Base-by-base conservation (phyloP, 2,797 vertebrate species). In the Eutrigla gurnardus region DNA sequence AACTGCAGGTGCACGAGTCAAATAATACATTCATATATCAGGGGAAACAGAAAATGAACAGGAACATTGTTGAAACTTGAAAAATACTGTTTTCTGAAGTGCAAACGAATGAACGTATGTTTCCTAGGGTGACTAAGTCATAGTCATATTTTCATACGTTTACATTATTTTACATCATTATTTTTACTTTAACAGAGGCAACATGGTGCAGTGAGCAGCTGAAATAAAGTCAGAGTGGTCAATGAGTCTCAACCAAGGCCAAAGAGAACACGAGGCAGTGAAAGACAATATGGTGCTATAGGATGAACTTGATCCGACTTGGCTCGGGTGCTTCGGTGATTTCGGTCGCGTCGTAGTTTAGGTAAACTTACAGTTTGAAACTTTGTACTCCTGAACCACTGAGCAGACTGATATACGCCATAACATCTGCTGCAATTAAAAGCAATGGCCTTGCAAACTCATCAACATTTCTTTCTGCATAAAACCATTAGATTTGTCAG, bases 241-340 rank as follows among this genome's bases (percentile, higher is more conserved):
- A 65, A 85, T 65, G 80, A 65, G 54, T 71, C 65, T 72, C 74
- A 81, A 55, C 36, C 39, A 6, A 64, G 60, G 61, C 60, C 78
- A 78, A 80, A 68, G 80, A 70, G 83, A 90, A 91, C 80, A 83
- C 52, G 73, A 89, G 60, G 78, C 84, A 65, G 64, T 76, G 85
- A 88, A 78, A 88, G 78, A 84, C 45, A 80, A 85, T 77, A 80
- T 75, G 83, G 70, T 81, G 84, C 84, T 86, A 78, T 71, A 90
- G 81, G 73, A 87, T 81, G 55, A 92, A 90, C 85, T 43, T 80
- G 83, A 91, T 84, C 73, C 7, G 1, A 57, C 50, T 54, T 65
- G 43, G 59, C 71, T 50, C 14, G 25, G 37, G 39, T 68, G 70
- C 66, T 61, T 74, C 42, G 17, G 18, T 36, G 33, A 25, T 25